These are phyloP conservation scores for Saturnia japonica DNA, from an alignment of 2,888 invertebrate genomes.

Conservation along the genomic window DNA sequence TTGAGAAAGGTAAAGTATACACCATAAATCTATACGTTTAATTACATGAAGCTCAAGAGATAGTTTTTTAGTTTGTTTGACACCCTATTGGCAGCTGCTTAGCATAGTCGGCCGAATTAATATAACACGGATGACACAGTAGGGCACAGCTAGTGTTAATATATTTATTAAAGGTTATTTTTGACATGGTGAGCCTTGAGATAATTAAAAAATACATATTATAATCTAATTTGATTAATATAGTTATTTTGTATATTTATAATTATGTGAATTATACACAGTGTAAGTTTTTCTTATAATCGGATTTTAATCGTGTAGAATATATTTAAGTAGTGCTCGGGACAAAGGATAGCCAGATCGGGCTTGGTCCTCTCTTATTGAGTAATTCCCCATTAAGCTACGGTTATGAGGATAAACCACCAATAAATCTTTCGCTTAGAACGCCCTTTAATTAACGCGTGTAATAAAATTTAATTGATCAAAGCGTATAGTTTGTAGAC, in stretches of 20 bases:
- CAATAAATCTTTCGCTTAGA: constrained; percentile 79
- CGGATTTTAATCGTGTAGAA: constrained; percentile 48
- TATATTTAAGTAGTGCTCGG: constrained; percentile 36
- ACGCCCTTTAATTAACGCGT: constrained; percentile 74
- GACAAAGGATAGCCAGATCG: constrained; percentile 46
- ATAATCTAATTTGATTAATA: no score
- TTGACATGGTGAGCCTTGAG: no score
- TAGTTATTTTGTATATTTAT: not conserved
- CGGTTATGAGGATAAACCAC: constrained; percentile 79
- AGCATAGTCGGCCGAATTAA: no score
- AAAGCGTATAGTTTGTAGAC: constrained; percentile 64
- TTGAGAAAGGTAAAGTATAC: not conserved
- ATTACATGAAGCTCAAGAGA: no score
- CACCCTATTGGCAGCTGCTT: no score
- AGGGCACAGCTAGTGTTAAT: not conserved
- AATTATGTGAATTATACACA: no score
- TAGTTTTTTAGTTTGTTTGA: no score
- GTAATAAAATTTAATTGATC: constrained; percentile 79
- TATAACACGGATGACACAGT: no score
- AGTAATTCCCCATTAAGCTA: constrained; percentile 69
- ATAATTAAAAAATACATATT: no score
- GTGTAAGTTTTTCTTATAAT: constrained; percentile 37
- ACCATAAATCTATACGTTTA: not conserved
- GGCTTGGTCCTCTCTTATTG: constrained; percentile 51
- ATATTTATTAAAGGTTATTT: not conserved